phyloP scores from a whole-genome alignment of 2,888 invertebrate species.

The Cacoxenus indagator region DNA sequence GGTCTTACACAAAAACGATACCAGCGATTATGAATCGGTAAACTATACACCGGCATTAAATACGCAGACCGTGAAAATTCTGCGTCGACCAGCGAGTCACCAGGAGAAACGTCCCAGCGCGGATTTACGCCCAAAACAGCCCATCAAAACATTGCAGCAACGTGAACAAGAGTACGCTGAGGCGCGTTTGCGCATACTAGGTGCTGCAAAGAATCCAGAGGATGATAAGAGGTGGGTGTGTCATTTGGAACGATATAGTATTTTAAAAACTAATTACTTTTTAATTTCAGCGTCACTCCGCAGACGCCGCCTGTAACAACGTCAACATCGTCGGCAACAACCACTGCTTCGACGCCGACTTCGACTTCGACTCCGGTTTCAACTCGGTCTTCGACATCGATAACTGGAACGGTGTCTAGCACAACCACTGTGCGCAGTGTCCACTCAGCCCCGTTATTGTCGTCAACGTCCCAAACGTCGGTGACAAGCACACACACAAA shows the following conservation, averaged over 20 bases:
- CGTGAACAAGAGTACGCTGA: conserved; percentile 95
- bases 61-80: conserved; percentile 84
- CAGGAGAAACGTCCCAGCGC: conserved; percentile 77
- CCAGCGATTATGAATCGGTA: conserved; percentile 81
- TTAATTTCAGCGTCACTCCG: conserved; percentile 1
- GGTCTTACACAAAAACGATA: conserved; percentile 79
- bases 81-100: conserved; percentile 79
- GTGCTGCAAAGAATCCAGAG: conserved; percentile 86
- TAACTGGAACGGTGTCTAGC: conserved; percentile 36
- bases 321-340: conserved; percentile 27
- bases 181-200: conserved; percentile 90
- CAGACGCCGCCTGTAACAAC: conserved; percentile 26
- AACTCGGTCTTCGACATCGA: conserved; percentile 21
- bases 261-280: background rate
- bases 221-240: conserved; percentile 75
- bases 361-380: conserved; percentile 29
- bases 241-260: background rate
- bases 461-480: background rate
- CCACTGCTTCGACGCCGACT: conserved; percentile 23
- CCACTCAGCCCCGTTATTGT: background rate
- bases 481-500: background rate
- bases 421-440: conserved; percentile 29
- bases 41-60: conserved; percentile 72
- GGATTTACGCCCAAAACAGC: conserved; percentile 77
- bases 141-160: conserved; percentile 88